These are phyloP conservation scores for Drosophila teissieri DNA, from an alignment of 1,140 invertebrate genomes.

Conservation along the genomic window DNA sequence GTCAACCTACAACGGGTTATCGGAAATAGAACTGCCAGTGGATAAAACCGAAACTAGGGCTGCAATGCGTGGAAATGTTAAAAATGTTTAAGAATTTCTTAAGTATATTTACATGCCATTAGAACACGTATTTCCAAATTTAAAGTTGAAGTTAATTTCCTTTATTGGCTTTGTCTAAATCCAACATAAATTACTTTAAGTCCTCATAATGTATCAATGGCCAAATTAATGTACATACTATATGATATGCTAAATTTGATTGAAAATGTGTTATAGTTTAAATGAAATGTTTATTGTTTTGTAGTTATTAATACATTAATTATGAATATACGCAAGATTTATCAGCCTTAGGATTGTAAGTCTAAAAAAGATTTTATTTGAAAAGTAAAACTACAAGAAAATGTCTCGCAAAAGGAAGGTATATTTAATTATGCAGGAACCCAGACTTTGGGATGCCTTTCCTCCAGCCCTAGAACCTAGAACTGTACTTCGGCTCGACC, in stretches of 20 bases:
- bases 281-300: no score
- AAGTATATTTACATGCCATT: no score
- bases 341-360: no score
- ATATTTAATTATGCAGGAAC: neutral
- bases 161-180: no score
- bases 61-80: neutral
- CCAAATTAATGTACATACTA: neutral
- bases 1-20: conserved; percentile 54
- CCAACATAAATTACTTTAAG: no score
- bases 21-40: conserved; percentile 35
- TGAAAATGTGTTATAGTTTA: no score
- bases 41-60: conserved; percentile 38
- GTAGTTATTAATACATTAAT: no score
- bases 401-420: neutral
- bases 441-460: neutral
- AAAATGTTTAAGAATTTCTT: neutral
- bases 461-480: conserved; percentile 57
- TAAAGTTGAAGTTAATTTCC: neutral
- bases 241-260: no score
- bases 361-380: no score
- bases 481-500: conserved; percentile 37
- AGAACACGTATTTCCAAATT: no score
- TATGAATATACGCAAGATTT: no score
- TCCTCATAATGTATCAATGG: no score
- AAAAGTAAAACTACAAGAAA: neutral